phyloP scores from a whole-genome alignment of 2,888 invertebrate genomes.

The Meta bourneti region DNA sequence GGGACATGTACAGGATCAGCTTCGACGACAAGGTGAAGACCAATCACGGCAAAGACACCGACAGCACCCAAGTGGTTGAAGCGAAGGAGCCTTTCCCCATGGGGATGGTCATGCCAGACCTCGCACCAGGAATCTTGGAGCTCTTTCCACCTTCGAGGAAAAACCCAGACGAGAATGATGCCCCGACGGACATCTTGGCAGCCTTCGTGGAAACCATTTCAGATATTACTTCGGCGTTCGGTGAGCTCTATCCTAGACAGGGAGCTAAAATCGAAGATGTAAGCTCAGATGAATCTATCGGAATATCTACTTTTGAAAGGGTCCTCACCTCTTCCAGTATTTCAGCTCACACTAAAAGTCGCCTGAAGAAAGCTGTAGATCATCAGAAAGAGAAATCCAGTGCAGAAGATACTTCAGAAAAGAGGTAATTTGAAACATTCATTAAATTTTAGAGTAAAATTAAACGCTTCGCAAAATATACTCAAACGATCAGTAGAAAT shows the following conservation, averaged over 20 bases:
- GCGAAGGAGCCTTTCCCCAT: not conserved
- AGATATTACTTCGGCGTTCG: conserved; percentile 63
- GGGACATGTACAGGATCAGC: conserved; percentile 66
- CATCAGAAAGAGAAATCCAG: conserved; percentile 27
- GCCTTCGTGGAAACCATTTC: conserved; percentile 69
- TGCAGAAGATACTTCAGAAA: conserved; percentile 8
- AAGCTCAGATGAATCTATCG: conserved; percentile 68
- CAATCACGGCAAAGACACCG: not conserved
- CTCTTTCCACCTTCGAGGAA: conserved; percentile 41
- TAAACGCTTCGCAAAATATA: too few species aligned
- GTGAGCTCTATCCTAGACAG: conserved; percentile 54
- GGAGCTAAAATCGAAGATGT: conserved; percentile 59
- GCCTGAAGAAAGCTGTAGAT: conserved; percentile 24
- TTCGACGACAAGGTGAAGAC: conserved; percentile 41
- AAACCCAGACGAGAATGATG: conserved; percentile 42
- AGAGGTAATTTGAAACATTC: conserved; percentile 14
- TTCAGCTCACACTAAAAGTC: conserved; percentile 30
- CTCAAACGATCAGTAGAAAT: too few species aligned
- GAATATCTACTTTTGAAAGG: conserved; percentile 68
- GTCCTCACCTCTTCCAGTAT: conserved; percentile 49
- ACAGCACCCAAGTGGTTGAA: not conserved
- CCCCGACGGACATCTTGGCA: conserved; percentile 59
- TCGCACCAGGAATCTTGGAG: conserved; percentile 40
- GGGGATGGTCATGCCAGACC: conserved; percentile 47
- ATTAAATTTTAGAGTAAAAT: too few species aligned